Evolutionary conservation across 1,140 invertebrate genomes (phyloP), one percentile per base, ranked within the genome.

Genomic region (Pseudoatta argentina): DNA sequence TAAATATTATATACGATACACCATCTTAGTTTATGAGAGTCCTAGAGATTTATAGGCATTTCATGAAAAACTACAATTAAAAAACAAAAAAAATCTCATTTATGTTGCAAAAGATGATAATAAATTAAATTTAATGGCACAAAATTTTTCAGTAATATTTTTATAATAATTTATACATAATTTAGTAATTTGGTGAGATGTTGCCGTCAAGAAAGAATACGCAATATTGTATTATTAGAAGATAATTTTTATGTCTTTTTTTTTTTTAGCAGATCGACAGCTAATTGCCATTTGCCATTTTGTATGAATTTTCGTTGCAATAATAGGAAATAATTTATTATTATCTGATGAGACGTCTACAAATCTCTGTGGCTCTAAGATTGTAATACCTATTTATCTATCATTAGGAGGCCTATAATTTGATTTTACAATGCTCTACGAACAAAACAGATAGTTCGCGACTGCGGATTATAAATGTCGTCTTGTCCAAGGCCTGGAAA

Each of bases 401-500:
- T 92, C 78, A 83, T 89, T 91, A 90, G 77, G 73, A 87, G 91
- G 91, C 91, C 91, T 92, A 92, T 89, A 61, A 89, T 91, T 92
- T 89, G 78, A 92, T 83, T 75, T 67, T 87, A 89, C 86, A 87
- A 76, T 85, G 75, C 75, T 78, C 57, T 77, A 57, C 77, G 64
- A 88, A 85, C 51, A 88, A 89, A 82, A 85, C 71, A 64, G 66
- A 48, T 69, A 51, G 24, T 69, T 10, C 44, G 83, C 73, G 57
- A 85, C 59, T 18, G 64, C 64, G 75, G 55, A 66, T 63, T 21
- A 53, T 83, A 34, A 83, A 53, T 82, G 59, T 88, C 61, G 66
- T 87, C 64, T 86, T 86, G 51, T 86, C 66, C 55, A 21, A 88
- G 82, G 61, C 72, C 73, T 75, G 73, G 85, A 73, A 66, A 88